Evolutionary conservation across 1,140 invertebrate genomes (phyloP), one percentile per base, ranked within the genome.

Genomic region (Acyrthosiphon pisum): DNA sequence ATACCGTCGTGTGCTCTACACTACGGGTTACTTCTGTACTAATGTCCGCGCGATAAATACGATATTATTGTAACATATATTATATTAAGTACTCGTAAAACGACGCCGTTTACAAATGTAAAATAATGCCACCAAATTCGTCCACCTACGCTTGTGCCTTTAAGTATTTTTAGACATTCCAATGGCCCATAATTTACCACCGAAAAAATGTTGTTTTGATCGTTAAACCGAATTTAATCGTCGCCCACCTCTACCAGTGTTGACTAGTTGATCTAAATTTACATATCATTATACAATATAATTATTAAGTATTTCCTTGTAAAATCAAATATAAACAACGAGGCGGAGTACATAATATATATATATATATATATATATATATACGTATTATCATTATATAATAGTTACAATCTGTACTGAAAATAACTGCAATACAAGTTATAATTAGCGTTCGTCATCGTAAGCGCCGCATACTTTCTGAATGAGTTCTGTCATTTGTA

Each of bases 251-350:
- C 41, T 41, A 9, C 41, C 37, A 84, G 83, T 84, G 83, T 84
- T 84, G 83, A 84, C 83, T 41, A 41, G 83, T 84, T 84, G 83
- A 44, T 84, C 83, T 84, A 84, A 84, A 84, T 84, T 84, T 84
- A 84, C 83, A 84, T 84, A 84, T 84, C 9, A 84, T 84, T 84
- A 84, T 41, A 84, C 37, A 84, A 84, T 84, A 84, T 84, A 84
- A 84, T 84, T 84, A 84, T 41, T 84, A 84, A 84, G 83, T 41
- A 44, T 86, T 41, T 86, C 83, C 41, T 86, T 86, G 83, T 86
- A 86, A 86, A 86, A 86, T 86, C 83, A 44, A 86, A 86, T 86
- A 86, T 86, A 86, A 86, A 86, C 83, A 86, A 86, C 83, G 83
- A 44, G 83, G 83, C 83, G 83, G 83, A 30, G 41, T 86, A 86